Evolutionary conservation across 2,797 vertebrate species (phyloP).

Genomic region (Diceros bicornis): DNA sequence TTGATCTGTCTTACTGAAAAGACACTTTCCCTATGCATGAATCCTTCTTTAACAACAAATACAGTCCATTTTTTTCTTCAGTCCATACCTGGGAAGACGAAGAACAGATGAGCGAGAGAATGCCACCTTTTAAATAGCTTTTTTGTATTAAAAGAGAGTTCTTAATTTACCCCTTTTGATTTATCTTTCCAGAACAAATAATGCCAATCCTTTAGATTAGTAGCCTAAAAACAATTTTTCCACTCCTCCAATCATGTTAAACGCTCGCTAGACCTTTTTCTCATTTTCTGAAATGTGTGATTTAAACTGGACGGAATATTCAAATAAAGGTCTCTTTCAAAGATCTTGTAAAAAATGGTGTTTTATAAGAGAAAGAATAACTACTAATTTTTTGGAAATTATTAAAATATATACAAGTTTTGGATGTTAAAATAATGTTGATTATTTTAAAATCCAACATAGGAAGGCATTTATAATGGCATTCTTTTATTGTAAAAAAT

Average conservation of each 20-base stretch:
- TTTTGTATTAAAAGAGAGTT: background rate
- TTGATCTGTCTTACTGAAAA: constrained; percentile 42
- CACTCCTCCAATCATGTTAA: background rate
- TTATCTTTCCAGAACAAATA: constrained; percentile 43
- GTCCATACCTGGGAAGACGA: background rate
- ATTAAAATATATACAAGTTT: background rate
- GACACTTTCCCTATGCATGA: background rate
- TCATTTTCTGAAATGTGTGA: background rate
- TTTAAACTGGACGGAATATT: background rate
- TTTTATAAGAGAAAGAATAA: background rate
- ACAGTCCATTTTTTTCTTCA: background rate
- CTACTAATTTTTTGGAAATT: background rate
- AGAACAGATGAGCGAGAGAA: background rate
- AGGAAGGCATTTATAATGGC: background rate
- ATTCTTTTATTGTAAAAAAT: background rate
- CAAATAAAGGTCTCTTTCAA: background rate
- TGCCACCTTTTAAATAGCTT: background rate
- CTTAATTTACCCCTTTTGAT: background rate
- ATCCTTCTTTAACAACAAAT: constrained; percentile 34
- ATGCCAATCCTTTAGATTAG: background rate
- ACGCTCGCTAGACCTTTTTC: background rate
- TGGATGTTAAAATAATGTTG: background rate
- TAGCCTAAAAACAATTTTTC: background rate
- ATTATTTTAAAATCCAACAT: background rate
- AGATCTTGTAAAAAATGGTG: background rate